These are phyloP conservation scores for Drosophila lacteicornis DNA, from an alignment of 1,140 invertebrate genomes.

Conservation along the genomic window DNA sequence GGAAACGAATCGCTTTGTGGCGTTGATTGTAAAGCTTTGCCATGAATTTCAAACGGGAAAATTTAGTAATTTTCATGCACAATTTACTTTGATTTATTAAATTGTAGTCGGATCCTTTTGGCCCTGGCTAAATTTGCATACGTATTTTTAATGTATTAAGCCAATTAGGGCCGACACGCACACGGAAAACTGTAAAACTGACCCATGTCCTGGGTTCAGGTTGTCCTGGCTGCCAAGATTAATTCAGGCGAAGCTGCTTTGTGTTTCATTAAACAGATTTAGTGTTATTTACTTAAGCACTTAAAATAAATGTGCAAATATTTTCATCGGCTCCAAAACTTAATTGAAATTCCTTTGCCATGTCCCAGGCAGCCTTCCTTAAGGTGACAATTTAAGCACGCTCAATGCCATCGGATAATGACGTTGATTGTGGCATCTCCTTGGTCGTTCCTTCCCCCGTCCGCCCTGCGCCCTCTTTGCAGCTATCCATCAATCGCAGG, in stretches of 20 bases:
- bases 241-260: conserved; percentile 56
- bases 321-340: conserved; percentile 44
- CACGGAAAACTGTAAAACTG: conserved; percentile 35
- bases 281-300: conserved; percentile 56
- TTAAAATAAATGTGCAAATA: conserved; percentile 50
- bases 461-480: conserved; percentile 17
- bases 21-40: conserved; percentile 13
- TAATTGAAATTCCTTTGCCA: conserved; percentile 69
- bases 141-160: conserved; percentile 73
- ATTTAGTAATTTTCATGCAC: conserved; percentile 27
- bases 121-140: conserved; percentile 53
- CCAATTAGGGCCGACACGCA: conserved; percentile 57
- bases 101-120: conserved; percentile 60
- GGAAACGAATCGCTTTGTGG: conserved; percentile 21
- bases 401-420: conserved; percentile 72
- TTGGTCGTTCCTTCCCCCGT: conserved; percentile 26
- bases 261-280: conserved; percentile 71
- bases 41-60: conserved; percentile 16
- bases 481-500: conserved; percentile 73
- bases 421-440: conserved; percentile 69
- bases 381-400: conserved; percentile 76
- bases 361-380: conserved; percentile 39
- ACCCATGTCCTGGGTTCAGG: conserved; percentile 31
- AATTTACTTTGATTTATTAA: conserved; percentile 58
- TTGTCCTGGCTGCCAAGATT: conserved; percentile 40